Evolutionary conservation across 2,888 invertebrate species (phyloP).

Genomic region (Chirona hameri): DNA sequence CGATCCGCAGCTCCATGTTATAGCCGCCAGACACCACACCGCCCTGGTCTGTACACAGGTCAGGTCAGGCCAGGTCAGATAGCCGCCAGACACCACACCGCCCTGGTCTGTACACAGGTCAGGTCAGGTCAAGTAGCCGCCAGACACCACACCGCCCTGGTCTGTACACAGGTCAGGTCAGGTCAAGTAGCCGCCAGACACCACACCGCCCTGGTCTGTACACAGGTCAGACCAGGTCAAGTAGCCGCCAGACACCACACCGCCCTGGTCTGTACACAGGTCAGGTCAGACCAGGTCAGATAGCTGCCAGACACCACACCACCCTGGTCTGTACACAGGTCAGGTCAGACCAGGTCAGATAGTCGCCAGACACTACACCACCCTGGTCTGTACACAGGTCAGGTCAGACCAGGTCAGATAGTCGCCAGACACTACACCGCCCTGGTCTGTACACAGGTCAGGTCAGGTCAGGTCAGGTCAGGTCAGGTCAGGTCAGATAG

Average conservation of each 20-base stretch:
- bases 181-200: slow-evolving; percentile 38
- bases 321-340: slow-evolving; percentile 31
- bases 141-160: slow-evolving; percentile 41
- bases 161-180: background rate
- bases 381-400: slow-evolving; percentile 31
- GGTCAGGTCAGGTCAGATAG: slow-evolving; percentile 44
- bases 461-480: too few relatives aligned
- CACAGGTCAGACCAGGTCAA: background rate
- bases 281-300: slow-evolving; percentile 33
- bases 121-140: too few relatives aligned
- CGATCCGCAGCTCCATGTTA: slow-evolving; percentile 62
- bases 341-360: slow-evolving; percentile 42
- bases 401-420: too few relatives aligned
- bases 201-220: slow-evolving; percentile 36
- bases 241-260: slow-evolving; percentile 49
- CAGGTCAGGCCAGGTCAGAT: background rate
- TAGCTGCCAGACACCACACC: slow-evolving; percentile 49
- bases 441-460: too few relatives aligned
- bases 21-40: slow-evolving; percentile 49
- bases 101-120: too few relatives aligned
- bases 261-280: slow-evolving; percentile 31
- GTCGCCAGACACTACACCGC: too few relatives aligned
- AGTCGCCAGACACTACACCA: slow-evolving; percentile 48
- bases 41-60: slow-evolving; percentile 31
- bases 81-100: too few relatives aligned